A percentile compares a stretch with the other conserved stretches of the same genome.
Evolutionary conservation across 2,888 invertebrate genomes (phyloP).

Genomic region (Drosophila quinaria): DNA sequence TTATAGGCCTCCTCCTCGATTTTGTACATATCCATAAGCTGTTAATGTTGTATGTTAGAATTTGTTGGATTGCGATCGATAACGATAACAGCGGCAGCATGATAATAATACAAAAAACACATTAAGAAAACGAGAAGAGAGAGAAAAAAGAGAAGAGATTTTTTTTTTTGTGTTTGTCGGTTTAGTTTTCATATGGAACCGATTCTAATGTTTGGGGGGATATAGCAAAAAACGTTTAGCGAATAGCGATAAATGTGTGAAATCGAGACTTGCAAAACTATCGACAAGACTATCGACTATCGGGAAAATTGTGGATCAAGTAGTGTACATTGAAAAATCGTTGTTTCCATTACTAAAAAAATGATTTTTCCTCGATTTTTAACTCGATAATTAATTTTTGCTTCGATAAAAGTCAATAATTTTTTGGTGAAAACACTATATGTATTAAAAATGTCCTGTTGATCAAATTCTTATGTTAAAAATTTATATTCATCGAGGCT

Average conservation of each 20-base stretch:
- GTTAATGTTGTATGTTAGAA: constrained; percentile 72
- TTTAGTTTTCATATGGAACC: constrained; percentile 32
- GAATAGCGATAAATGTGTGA: constrained; percentile 41
- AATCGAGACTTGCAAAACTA: constrained; percentile 1
- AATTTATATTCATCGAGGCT: too few relatives aligned
- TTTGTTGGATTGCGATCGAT: constrained; percentile 15
- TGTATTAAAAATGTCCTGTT: too few relatives aligned
- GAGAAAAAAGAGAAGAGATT: constrained; percentile 25
- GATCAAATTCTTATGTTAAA: too few relatives aligned
- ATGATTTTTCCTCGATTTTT: too few relatives aligned
- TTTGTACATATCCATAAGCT: constrained; percentile 97
- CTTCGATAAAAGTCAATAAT: too few relatives aligned
- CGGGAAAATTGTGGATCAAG: too few relatives aligned
- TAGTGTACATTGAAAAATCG: too few relatives aligned
- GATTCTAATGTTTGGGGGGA: constrained; percentile 12
- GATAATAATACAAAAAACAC: constrained; percentile 36
- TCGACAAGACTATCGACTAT: background rate
- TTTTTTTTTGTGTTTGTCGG: constrained; percentile 17
- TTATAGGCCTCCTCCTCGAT: constrained; percentile 96
- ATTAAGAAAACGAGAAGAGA: constrained; percentile 14
- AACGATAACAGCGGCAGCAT: constrained; percentile 60
- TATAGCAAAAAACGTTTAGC: constrained; percentile 47
- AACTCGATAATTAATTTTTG: too few relatives aligned
- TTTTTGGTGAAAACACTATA: too few relatives aligned
- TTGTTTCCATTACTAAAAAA: too few relatives aligned